Evolutionary conservation across 30 jellyfish, hydroid and myxozoan genomes (phyloP).

Genomic region (Nemopilema nomurai): DNA sequence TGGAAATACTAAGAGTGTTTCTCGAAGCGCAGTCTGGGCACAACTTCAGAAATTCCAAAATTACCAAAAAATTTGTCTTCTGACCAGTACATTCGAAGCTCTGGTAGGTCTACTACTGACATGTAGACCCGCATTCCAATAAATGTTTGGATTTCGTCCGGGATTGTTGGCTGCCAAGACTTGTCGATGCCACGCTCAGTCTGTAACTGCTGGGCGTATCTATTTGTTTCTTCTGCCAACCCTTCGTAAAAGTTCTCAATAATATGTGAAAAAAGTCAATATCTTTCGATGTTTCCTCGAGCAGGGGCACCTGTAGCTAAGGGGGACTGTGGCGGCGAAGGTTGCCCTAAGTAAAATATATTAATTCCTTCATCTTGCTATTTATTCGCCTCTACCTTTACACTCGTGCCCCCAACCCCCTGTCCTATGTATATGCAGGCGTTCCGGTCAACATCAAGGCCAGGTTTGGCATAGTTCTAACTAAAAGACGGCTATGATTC

Average conservation of each 20-base stretch:
- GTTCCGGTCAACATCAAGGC: too few relatives aligned
- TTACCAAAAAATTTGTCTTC: conserved; percentile 26
- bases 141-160: not conserved
- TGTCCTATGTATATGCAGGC: too few relatives aligned
- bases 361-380: too few relatives aligned
- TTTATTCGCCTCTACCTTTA: too few relatives aligned
- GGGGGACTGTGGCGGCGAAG: too few relatives aligned
- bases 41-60: conserved; percentile 37
- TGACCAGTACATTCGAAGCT: conserved; percentile 11
- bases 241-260: not conserved
- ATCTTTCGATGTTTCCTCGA: not conserved
- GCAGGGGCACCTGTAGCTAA: too few relatives aligned
- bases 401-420: too few relatives aligned
- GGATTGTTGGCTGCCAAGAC: conserved; percentile 4
- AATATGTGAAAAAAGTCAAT: not conserved
- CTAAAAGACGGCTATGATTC: too few relatives aligned
- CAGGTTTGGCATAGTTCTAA: too few relatives aligned
- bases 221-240: not conserved
- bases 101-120: conserved; percentile 23
- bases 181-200: not conserved
- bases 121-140: conserved; percentile 1
- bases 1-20: conserved; percentile 14
- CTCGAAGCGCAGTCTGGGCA: not conserved
- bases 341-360: too few relatives aligned
- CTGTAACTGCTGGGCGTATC: conserved; percentile 1